Percentiles rank a stretch among this genome's conserved stretches.
Conservation (phyloP, 2,888 invertebrate species). For the Cataglyphis cursor region DNA sequence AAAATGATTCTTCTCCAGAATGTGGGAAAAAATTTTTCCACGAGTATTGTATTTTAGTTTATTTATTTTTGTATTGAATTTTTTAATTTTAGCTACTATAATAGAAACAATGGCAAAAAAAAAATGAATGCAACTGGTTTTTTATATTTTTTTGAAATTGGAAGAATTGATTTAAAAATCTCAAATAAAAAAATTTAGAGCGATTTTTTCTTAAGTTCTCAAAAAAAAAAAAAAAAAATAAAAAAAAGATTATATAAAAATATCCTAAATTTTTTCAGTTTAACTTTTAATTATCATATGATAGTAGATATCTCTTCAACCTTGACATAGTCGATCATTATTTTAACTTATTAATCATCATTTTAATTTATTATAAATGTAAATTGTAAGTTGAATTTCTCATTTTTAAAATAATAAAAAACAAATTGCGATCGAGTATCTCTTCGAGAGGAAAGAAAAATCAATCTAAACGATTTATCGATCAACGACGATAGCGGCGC, state of each 20-base stretch:
- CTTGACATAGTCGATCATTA: neutral
- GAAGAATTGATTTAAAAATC: neutral
- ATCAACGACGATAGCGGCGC: neutral
- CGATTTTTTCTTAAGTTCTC: neutral
- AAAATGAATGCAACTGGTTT: neutral
- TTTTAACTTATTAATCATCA: neutral
- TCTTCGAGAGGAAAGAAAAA: neutral
- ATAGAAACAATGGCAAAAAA: neutral
- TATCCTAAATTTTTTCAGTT: neutral
- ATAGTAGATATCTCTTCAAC: neutral
- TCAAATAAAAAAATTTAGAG: neutral
- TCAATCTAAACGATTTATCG: constrained; percentile 18
- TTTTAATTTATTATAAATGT: neutral
- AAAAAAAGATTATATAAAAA: neutral
- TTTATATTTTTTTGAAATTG: neutral
- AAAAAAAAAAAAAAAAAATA: neutral
- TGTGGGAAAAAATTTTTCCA: neutral
- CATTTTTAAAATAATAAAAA: neutral
- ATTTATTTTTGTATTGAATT: neutral
- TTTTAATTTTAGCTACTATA: neutral
- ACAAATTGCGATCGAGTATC: neutral
- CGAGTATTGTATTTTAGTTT: neutral
- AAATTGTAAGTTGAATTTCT: neutral
- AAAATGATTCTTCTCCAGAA: neutral
- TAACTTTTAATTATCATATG: neutral